phyloP scores from a whole-genome alignment of 2,888 invertebrate genomes.

The Tryphoninae sp. region DNA sequence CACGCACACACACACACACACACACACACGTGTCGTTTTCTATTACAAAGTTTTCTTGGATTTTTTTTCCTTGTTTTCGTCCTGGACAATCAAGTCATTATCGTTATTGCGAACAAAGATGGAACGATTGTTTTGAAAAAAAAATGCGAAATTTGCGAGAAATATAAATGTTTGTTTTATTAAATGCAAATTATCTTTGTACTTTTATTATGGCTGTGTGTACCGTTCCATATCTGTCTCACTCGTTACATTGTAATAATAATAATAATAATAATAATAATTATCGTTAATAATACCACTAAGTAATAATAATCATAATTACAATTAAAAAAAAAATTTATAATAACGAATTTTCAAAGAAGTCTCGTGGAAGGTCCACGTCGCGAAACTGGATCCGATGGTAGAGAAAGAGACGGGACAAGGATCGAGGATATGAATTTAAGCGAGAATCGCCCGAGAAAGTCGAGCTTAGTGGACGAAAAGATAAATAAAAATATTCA shows the following conservation, averaged over 20 bases:
- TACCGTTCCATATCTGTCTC: slow-evolving; percentile 8
- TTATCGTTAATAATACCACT: slow-evolving; percentile 37
- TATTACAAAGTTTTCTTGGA: neutral
- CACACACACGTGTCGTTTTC: slow-evolving; percentile 1
- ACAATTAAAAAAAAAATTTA: slow-evolving; percentile 1
- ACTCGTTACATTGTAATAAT: slow-evolving; percentile 35
- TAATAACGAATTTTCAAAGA: slow-evolving; percentile 13
- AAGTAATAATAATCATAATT: slow-evolving; percentile 15
- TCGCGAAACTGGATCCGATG: slow-evolving; percentile 30
- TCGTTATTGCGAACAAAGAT: slow-evolving; percentile 9
- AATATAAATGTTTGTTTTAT: neutral
- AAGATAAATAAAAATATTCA: slow-evolving; percentile 3
- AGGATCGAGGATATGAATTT: slow-evolving; percentile 13
- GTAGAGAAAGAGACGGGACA: slow-evolving; percentile 7
- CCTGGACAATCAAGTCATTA: neutral
- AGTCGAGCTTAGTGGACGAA: slow-evolving; percentile 33
- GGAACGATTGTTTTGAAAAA: slow-evolving; percentile 13
- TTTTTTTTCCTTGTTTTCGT: too few relatives aligned
- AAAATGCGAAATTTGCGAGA: neutral
- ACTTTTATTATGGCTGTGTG: neutral
- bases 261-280: slow-evolving; percentile 17
- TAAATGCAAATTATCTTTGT: neutral
- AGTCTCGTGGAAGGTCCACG: slow-evolving; percentile 20
- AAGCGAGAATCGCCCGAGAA: slow-evolving; percentile 12
- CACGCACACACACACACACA: neutral